Evolutionary conservation across 2,797 vertebrate genomes (phyloP).

Genomic region (Anabas testudineus): DNA sequence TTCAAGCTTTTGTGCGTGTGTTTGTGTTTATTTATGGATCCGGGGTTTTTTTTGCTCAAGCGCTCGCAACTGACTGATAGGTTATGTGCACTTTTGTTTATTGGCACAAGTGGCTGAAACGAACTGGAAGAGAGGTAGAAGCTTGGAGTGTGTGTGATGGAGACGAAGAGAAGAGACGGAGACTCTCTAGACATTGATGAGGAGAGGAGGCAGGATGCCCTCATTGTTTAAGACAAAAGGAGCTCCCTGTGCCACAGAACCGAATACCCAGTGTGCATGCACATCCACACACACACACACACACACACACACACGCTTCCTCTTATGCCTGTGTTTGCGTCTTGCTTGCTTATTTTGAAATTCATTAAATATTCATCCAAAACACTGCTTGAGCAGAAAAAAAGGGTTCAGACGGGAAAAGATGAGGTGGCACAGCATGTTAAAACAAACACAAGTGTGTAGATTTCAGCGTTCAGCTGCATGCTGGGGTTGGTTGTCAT

Average conservation of each 20-base stretch:
- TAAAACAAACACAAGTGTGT: neutral
- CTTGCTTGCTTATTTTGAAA: neutral
- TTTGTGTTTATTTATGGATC: conserved; percentile 38
- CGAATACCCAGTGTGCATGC: conserved; percentile 30
- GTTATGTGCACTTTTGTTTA: conserved; percentile 36
- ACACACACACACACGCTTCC: conserved; percentile 6
- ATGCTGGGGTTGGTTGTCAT: conserved; percentile 2
- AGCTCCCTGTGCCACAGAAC: conserved; percentile 51
- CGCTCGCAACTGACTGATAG: conserved; percentile 32
- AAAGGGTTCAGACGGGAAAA: neutral
- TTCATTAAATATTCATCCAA: conserved; percentile 6
- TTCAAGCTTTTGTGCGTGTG: neutral
- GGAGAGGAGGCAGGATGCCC: conserved; percentile 70
- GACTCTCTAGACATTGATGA: conserved; percentile 61
- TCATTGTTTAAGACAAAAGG: conserved; percentile 76
- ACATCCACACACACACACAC: conserved; percentile 3
- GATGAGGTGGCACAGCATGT: conserved; percentile 16
- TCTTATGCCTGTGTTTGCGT: neutral
- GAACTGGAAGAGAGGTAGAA: conserved; percentile 27
- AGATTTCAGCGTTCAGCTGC: conserved; percentile 22
- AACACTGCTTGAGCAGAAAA: conserved; percentile 16
- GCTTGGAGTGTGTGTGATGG: conserved; percentile 21
- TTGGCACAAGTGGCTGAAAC: conserved; percentile 36
- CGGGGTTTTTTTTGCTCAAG: conserved; percentile 44
- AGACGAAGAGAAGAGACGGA: neutral